Conservation (phyloP, 2,113 vertebrate genomes). For the Pyrgilauda ruficollis region DNA sequence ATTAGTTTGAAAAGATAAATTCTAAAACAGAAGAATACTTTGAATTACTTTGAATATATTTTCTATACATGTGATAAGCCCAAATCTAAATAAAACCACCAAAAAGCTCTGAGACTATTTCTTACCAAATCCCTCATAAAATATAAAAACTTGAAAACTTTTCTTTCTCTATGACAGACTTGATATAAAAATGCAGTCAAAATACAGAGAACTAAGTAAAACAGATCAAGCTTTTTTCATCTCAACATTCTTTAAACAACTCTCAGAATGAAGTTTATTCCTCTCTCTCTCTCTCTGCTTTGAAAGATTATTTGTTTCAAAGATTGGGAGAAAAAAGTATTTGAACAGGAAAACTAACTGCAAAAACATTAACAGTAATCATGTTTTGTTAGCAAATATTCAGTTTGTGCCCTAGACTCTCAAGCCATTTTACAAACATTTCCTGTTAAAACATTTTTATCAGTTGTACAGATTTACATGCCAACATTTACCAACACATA, state of each 20-base stretch:
- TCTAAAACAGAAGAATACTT: background rate
- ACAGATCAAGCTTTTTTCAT: background rate
- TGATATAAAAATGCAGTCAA: background rate
- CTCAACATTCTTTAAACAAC: background rate
- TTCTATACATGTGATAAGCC: background rate
- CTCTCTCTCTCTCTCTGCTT: background rate
- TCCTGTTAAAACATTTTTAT: constrained; percentile 19
- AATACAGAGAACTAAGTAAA: background rate
- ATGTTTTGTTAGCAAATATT: constrained; percentile 3
- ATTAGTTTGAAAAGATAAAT: background rate
- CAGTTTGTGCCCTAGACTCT: background rate
- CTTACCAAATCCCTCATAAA: background rate
- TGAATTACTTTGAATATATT: background rate
- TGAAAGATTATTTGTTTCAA: background rate
- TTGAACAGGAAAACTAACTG: background rate
- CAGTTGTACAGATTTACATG: background rate
- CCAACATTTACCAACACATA: background rate
- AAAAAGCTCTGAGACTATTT: background rate
- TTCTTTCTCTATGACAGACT: background rate
- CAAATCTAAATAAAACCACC: background rate
- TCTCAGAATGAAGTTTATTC: background rate
- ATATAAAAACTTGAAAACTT: background rate
- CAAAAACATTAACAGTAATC: background rate
- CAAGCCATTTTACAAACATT: constrained; percentile 25
- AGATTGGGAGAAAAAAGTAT: background rate